These are phyloP conservation scores for Spodoptera frugiperda DNA, from an alignment of 1,140 invertebrate genomes.

Conservation along the genomic window DNA sequence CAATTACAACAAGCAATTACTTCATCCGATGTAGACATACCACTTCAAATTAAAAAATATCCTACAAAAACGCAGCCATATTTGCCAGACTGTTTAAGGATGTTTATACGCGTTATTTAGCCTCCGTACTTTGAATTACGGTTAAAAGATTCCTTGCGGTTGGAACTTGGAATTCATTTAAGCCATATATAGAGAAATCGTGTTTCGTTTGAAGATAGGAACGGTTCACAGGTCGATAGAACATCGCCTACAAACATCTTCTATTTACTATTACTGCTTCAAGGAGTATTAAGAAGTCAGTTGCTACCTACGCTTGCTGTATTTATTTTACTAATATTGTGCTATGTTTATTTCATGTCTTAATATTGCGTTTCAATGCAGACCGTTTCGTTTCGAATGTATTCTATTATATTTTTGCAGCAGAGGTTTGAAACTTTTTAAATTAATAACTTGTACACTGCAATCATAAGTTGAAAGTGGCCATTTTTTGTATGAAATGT, in stretches of 20 bases:
- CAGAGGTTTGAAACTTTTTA: too few relatives aligned
- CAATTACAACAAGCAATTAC: not conserved
- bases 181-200: conserved; percentile 28
- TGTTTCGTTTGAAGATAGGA: conserved; percentile 26
- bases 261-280: conserved; percentile 13
- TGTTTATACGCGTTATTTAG: conserved; percentile 22
- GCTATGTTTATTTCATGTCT: too few relatives aligned
- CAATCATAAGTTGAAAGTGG: too few relatives aligned
- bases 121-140: conserved; percentile 22
- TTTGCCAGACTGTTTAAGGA: not conserved
- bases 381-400: too few relatives aligned
- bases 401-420: too few relatives aligned
- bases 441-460: too few relatives aligned
- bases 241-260: not conserved
- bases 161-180: conserved; percentile 31
- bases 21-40: not conserved
- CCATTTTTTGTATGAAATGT: too few relatives aligned
- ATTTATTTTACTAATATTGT: not conserved
- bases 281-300: not conserved
- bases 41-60: not conserved
- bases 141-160: conserved; percentile 9
- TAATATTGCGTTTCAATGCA: too few relatives aligned
- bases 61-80: not conserved
- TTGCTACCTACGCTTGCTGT: not conserved
- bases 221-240: conserved; percentile 16